Conservation (phyloP, 2,113 vertebrate species). For the Rattus norvegicus region DNA sequence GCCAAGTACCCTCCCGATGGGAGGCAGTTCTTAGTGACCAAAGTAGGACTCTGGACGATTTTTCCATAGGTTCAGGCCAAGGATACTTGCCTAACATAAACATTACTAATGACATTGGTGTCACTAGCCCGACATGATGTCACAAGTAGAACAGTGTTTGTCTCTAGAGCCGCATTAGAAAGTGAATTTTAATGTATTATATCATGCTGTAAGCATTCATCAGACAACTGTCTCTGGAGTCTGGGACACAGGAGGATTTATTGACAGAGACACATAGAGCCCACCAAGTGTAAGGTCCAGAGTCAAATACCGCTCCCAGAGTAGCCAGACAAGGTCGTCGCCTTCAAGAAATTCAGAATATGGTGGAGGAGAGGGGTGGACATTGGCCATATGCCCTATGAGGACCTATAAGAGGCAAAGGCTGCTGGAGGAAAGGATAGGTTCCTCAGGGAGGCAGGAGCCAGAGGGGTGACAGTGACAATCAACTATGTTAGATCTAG, state of each 20-base stretch:
- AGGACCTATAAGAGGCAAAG: background rate
- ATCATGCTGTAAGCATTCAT: constrained; percentile 14
- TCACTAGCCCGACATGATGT: constrained; percentile 56
- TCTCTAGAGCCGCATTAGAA: constrained; percentile 12
- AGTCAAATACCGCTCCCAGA: background rate
- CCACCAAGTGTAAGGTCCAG: background rate
- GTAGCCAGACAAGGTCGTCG: background rate
- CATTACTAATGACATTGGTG: constrained; percentile 33
- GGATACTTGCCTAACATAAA: constrained; percentile 25
- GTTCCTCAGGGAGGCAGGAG: background rate
- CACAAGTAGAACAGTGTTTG: constrained; percentile 48
- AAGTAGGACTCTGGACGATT: background rate
- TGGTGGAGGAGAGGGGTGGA: background rate
- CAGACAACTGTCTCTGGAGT: constrained; percentile 16
- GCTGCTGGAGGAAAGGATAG: background rate
- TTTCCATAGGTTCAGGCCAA: constrained; percentile 21
- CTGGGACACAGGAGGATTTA: constrained; percentile 32
- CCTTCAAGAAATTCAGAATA: background rate
- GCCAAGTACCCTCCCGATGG: too few relatives aligned
- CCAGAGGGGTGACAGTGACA: background rate
- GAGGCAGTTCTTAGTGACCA: background rate
- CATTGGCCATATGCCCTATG: background rate
- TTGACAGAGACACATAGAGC: background rate
- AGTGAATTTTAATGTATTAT: constrained; percentile 56
- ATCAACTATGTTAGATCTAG: background rate